These are phyloP conservation scores for Drosophila kuntzei DNA, from an alignment of 2,888 invertebrate genomes.

Conservation along the genomic window DNA sequence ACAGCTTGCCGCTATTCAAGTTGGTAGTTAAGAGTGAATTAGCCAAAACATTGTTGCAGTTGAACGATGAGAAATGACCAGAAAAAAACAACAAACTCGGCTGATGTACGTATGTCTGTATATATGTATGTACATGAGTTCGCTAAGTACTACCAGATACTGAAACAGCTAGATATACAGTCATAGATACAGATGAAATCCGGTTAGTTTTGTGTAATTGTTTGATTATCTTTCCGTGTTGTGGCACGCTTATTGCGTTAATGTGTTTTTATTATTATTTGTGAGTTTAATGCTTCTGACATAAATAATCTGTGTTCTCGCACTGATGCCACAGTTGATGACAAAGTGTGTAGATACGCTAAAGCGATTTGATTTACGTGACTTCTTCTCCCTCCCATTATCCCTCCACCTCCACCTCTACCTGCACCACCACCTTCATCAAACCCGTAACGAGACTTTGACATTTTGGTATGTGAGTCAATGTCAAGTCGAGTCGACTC, in stretches of 20 bases:
- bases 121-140: background rate
- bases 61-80: constrained; percentile 5
- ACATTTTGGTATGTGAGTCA: constrained; percentile 69
- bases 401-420: background rate
- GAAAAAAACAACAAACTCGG: constrained; percentile 1
- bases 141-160: constrained; percentile 1
- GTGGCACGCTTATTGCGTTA: constrained; percentile 16
- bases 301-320: constrained; percentile 43
- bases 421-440: background rate
- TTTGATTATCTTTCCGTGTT: constrained; percentile 51
- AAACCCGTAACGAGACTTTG: constrained; percentile 45
- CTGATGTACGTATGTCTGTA: background rate
- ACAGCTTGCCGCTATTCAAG: constrained; percentile 38
- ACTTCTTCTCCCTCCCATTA: constrained; percentile 17
- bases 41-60: constrained; percentile 14
- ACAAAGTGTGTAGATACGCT: constrained; percentile 34
- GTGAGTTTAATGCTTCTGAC: constrained; percentile 47
- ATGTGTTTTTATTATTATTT: constrained; percentile 37
- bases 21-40: constrained; percentile 35
- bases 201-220: constrained; percentile 22
- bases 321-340: constrained; percentile 29
- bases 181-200: constrained; percentile 1
- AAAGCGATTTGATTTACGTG: constrained; percentile 62
- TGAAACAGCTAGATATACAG: background rate
- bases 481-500: constrained; percentile 61